phyloP scores from a whole-genome alignment of 2,888 invertebrate species.

The Coremacera marginata region DNA sequence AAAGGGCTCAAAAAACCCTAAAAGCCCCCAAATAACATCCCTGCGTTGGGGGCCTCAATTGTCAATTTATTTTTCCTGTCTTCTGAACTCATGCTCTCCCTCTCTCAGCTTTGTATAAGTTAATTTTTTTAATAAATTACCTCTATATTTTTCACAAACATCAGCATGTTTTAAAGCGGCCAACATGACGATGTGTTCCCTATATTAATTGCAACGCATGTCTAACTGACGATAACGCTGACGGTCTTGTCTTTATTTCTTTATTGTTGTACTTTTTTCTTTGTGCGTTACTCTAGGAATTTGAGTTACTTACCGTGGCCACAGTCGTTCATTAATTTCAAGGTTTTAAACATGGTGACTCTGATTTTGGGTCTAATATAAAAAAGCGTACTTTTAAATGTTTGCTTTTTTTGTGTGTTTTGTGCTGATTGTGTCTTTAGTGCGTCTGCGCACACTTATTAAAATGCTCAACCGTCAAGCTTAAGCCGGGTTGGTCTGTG shows the following conservation, averaged over 20 bases:
- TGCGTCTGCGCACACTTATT: slow-evolving; percentile 8
- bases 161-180: not conserved
- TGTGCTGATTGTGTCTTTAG: not conserved
- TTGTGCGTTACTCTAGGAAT: slow-evolving; percentile 15
- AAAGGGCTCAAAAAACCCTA: no score
- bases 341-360: slow-evolving; percentile 15
- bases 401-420: not conserved
- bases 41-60: no score
- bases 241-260: not conserved
- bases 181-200: not conserved
- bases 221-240: not conserved
- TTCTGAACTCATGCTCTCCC: no score
- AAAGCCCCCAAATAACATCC: no score
- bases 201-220: not conserved
- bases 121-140: no score
- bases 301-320: slow-evolving; percentile 10
- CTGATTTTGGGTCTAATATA: not conserved
- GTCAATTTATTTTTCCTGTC: no score
- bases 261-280: not conserved
- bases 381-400: not conserved
- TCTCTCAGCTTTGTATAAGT: no score
- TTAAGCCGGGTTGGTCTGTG: not conserved
- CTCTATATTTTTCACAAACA: not conserved
- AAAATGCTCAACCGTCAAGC: not conserved
- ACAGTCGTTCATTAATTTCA: slow-evolving; percentile 25